phyloP scores from a whole-genome alignment of 2,113 vertebrate genomes.

The Pipa parva region DNA sequence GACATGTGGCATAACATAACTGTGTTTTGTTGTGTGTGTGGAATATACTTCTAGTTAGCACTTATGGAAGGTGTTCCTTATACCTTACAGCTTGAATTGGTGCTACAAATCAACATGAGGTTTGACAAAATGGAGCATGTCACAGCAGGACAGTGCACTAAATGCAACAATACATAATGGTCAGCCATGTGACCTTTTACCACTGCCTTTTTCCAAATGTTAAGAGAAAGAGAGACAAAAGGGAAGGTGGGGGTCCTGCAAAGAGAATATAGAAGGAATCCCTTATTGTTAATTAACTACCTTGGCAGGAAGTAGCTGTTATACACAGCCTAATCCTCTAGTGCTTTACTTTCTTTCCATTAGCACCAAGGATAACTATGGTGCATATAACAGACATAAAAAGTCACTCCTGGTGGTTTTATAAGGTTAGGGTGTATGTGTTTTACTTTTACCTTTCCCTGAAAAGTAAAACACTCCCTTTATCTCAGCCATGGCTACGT shows the following conservation, averaged over 20 bases:
- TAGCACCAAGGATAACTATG: constrained; percentile 26
- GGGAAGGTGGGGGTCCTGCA: constrained; percentile 31
- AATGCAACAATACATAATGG: constrained; percentile 57
- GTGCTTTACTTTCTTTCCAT: constrained; percentile 35
- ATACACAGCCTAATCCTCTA: constrained; percentile 39
- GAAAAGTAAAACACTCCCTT: background rate
- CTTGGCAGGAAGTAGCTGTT: constrained; percentile 50
- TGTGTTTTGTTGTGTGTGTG: constrained; percentile 42
- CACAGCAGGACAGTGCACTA: constrained; percentile 55
- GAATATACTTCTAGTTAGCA: constrained; percentile 46
- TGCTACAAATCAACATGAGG: constrained; percentile 56
- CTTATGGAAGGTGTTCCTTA: constrained; percentile 55
- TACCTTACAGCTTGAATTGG: constrained; percentile 57
- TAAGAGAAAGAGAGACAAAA: constrained; percentile 52
- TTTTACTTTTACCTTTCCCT: background rate
- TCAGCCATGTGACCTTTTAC: constrained; percentile 51
- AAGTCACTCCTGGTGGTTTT: background rate
- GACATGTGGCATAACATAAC: constrained; percentile 36
- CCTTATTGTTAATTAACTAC: constrained; percentile 62
- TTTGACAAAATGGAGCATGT: constrained; percentile 58
- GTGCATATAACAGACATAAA: constrained; percentile 13
- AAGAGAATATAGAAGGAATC: constrained; percentile 53
- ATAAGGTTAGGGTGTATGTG: constrained; percentile 3
- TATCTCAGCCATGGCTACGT: background rate
- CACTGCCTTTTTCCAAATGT: constrained; percentile 53